Base-by-base conservation (phyloP, 2,888 invertebrate species). In the Taenaris catops region DNA sequence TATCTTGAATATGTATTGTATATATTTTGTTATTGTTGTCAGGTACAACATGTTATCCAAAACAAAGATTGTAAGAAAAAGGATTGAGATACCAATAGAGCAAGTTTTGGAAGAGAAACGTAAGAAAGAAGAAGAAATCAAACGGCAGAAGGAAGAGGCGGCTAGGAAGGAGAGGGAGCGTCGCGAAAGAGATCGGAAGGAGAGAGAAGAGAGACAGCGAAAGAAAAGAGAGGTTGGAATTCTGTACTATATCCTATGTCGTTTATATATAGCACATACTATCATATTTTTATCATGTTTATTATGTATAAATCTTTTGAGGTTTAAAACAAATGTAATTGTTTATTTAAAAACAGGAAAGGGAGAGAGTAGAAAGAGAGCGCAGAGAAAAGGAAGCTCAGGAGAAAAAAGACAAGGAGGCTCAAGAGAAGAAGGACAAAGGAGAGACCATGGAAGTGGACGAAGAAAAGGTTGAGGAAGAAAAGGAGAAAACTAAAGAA, bases 31-130 rank as follows among this genome's bases (percentile, higher is more conserved):
- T n/a, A 3, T 26, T 20, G 20, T 14, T 28, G 4, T 9, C 45
- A 86, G 86, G 41, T 84, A 79, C 58, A 84, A 68, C 55, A 74
- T 86, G 73, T 46, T 86, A 20, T 84, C 86, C 0, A 75, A 72
- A 40, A 87, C 86, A 0, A 84, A 81, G 55, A 68, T 70, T 4
- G 72, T 74, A 1, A 78, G 84, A 29, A 68, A 72, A 18, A 67
- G 75, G 6, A 25, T 83, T 3, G 76, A 84, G 44, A 66, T 87
- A n/a, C 86, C 87, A 0, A 56, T 86, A 0, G 80, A 84, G 43
- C 64, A 83, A 46, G 72, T 83, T 1, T 46, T 87, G 8, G 83
- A 78, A 49, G 87, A 86, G 61, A 86, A 79, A 53, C 65, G 60
- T 7, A 50, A 48, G 1, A 55, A 61, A 1, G 81, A 86, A 21